Evolutionary conservation across 2,797 vertebrate genomes (phyloP), one percentile per base, ranked within the genome.

Genomic region (Sciurus carolinensis): DNA sequence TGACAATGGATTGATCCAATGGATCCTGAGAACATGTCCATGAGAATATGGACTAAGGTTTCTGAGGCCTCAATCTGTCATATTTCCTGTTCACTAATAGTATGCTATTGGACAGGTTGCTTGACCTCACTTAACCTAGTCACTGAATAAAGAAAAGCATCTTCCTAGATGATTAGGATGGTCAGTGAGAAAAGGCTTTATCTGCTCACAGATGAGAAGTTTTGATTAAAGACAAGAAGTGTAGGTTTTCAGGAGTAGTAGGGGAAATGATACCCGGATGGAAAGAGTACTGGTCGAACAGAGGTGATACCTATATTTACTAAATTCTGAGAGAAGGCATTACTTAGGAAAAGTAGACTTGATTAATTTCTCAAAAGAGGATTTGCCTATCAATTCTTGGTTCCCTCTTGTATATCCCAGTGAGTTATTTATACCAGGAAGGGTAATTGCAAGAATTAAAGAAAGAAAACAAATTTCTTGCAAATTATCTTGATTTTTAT

Each of bases 401-500:
- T 81, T 69, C 15, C 10, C 85, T 62, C 28, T 17, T 47, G 75
- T 69, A 17, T 62, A 75, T 30, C 24, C 26, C 15, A 73, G 28
- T 28, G 83, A 57, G 17, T 20, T 76, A 86, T 73, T 67, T 66
- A 28, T 59, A 52, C 15, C 0, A 28, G 14, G 33, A 90, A 84
- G 87, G 64, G 26, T 54, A 73, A 76, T 91, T 59, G 11, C 42
- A 75, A 44, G 67, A 76, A 33, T 22, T 59, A 73, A 83, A 72
- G 39, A 66, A 90, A 72, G 5, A 66, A 93, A 88, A 76, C 54
- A 20, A 33, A 52, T 18, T 18, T 10, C 20, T 75, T 20, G 22
- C 47, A 91, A 83, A 76, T 71, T n/a, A 50, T 17, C 64, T 83
- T 95, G 82, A 54, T 91, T 93, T 93, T 87, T 79, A 67, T 26